Evolutionary conservation across 1,140 invertebrate genomes (phyloP), one percentile per base, ranked within the genome.

Genomic region (Fopius arisanus): DNA sequence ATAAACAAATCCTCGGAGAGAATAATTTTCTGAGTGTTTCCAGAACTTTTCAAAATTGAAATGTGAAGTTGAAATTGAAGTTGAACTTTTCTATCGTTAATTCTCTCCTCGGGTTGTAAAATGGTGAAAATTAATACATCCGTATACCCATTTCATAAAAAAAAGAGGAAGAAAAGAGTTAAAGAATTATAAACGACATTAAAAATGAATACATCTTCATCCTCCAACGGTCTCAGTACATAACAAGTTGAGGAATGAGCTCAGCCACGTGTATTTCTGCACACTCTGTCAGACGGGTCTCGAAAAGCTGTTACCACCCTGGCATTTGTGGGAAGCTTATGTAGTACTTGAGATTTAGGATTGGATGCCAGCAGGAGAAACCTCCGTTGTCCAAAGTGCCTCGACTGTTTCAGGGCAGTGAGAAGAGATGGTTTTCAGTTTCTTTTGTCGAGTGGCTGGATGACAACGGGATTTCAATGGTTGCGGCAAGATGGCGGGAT

Each of bases 301-400:
- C 26, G 21, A 59, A 26, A 59, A 59, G 54, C 54, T 7, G 23
- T 59, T 21, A 59, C 54, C 54, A 59, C 54, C 2, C 16, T 59
- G 23, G 54, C 54, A 59, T 59, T 59, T 59, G 54, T 26, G 54
- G 54, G 7, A 59, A 59, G 54, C 54, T 59, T 19, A 28, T 28
- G 54, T 59, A n/a, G n/a, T n/a, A 59, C 54, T 59, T 59, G 54
- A 59, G 23, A 59, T 59, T 59, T 59, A 59, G 54, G 54, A 59
- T 59, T 26, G 54, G 19, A 59, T 10, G 4, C 21, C 21, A 26
- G 54, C 21, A 21, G 26, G 10, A 23, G 54, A 26, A 59, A 59
- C 54, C 23, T 7, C 54, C 19, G 54, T 59, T 26, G 54, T 23
- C 23, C 23, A 28, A 59, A 59, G 23, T 26, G 54, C 54, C 23